phyloP scores from a whole-genome alignment of 92 coral and sea anemone genomes.

The Epizoanthus stellaris region DNA sequence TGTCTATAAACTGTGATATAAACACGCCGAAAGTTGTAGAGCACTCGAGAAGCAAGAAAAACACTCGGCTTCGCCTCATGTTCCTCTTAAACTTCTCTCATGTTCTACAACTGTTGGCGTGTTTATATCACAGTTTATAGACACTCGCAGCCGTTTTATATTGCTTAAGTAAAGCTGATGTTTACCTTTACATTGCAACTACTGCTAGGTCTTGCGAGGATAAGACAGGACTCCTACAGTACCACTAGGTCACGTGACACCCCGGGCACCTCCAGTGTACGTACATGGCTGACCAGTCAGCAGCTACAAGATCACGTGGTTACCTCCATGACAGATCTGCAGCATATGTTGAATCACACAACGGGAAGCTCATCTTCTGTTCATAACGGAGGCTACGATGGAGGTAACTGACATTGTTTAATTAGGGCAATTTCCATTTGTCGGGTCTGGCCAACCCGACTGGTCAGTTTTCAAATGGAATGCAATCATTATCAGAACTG shows the following conservation, averaged over 20 bases:
- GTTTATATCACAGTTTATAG: too few species aligned
- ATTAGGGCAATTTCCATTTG: too few species aligned
- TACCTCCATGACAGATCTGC: constrained; percentile 78
- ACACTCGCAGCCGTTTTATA: too few species aligned
- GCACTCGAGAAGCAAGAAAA: too few species aligned
- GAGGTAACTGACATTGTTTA: not conserved
- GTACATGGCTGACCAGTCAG: constrained; percentile 89
- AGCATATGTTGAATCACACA: constrained; percentile 56
- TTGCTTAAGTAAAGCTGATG: not conserved
- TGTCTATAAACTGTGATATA: too few species aligned
- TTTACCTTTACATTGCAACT: not conserved
- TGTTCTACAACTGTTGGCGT: too few species aligned
- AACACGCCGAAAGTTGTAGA: too few species aligned
- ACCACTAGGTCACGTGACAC: constrained; percentile 64
- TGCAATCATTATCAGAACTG: too few species aligned
- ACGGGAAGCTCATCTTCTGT: constrained; percentile 37
- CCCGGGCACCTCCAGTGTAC: constrained; percentile 62
- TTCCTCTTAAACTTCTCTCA: too few species aligned
- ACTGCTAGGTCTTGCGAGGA: constrained; percentile 29
- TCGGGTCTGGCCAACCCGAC: too few species aligned
- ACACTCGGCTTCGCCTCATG: too few species aligned
- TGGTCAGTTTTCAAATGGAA: too few species aligned
- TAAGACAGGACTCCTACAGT: constrained; percentile 43
- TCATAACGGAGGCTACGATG: constrained; percentile 10
- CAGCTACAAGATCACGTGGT: constrained; percentile 86